Evolutionary conservation across 2,888 invertebrate species (phyloP).

Genomic region (Aspidiotus destructor): DNA sequence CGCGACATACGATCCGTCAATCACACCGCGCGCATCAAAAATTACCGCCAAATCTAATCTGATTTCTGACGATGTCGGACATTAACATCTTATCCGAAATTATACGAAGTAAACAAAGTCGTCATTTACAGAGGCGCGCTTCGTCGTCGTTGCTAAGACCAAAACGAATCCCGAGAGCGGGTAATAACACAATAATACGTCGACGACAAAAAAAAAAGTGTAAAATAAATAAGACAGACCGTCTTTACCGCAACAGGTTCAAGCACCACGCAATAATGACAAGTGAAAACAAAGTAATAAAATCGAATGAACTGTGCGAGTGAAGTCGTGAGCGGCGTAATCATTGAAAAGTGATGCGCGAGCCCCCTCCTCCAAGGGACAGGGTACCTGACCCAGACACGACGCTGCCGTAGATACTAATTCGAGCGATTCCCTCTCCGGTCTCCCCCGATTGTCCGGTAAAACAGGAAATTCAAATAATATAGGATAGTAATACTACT

Average conservation of each 20-base stretch:
- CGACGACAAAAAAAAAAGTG: constrained; percentile 2
- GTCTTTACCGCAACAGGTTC: constrained; percentile 16
- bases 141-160: background rate
- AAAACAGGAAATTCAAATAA: constrained; percentile 29
- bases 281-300: constrained; percentile 33
- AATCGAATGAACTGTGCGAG: constrained; percentile 30
- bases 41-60: constrained; percentile 28
- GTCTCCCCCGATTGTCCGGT: constrained; percentile 26
- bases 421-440: constrained; percentile 22
- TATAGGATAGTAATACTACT: constrained; percentile 33
- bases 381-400: constrained; percentile 32
- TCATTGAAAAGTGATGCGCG: constrained; percentile 31
- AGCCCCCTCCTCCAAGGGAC: constrained; percentile 28
- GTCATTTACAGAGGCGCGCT: constrained; percentile 12
- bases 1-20: background rate
- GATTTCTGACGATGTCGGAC: constrained; percentile 27
- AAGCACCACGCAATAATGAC: constrained; percentile 28
- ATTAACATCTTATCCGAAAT: constrained; percentile 18
- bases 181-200: background rate
- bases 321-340: constrained; percentile 32
- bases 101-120: background rate
- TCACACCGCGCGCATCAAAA: constrained; percentile 3
- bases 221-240: background rate
- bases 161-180: no score
- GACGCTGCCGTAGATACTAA: constrained; percentile 16